Evolutionary conservation across 2,113 vertebrate species (phyloP), one percentile per base, ranked within the genome.

Genomic region (Dasypus novemcinctus): DNA sequence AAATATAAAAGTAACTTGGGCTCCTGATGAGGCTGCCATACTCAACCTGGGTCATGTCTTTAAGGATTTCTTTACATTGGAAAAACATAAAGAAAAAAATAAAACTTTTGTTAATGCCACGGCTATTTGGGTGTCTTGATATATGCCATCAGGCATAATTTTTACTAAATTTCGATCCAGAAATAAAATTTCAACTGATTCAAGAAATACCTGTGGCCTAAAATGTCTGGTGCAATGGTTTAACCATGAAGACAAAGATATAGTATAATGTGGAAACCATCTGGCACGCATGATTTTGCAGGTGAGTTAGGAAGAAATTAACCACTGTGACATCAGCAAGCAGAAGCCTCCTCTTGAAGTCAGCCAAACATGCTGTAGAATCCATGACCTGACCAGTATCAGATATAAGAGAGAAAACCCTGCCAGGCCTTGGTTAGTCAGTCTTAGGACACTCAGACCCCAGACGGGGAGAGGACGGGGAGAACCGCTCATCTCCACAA

Each of bases 281-380:
- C 72, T 25, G 33, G 93, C 72, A n/a, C 64, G 84, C 64, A 18
- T 10, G 4, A 12, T 41, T 64, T 61, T n/a, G 31, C 20, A n/a
- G 27, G 15, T n/a, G 76, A 71, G 61, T 75, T 75, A 14, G 41
- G 21, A 68, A 57, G n/a, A 33, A 69, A 29, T 27, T 15, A 63
- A 33, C 0, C 52, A 27, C 13, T 8, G 31, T 31, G 15, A 38
- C 21, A 20, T 13, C 57, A 59, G 57, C 20, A 1, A 59, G 57
- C 10, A 25, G 36, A 21, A 9, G n/a, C 15, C 5, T 3, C 6
- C 63, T 43, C 33, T 38, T 14, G 46, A 63, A 85, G 79, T 81
- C 46, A 63, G 0, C 15, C 41, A n/a, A 36, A 61, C 0, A 7
- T 5, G 11, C n/a, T 17, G 1, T n/a, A 21, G 5, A n/a, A 54